phyloP scores from a whole-genome alignment of 2,797 vertebrate species.

The Gobio occitaniae region DNA sequence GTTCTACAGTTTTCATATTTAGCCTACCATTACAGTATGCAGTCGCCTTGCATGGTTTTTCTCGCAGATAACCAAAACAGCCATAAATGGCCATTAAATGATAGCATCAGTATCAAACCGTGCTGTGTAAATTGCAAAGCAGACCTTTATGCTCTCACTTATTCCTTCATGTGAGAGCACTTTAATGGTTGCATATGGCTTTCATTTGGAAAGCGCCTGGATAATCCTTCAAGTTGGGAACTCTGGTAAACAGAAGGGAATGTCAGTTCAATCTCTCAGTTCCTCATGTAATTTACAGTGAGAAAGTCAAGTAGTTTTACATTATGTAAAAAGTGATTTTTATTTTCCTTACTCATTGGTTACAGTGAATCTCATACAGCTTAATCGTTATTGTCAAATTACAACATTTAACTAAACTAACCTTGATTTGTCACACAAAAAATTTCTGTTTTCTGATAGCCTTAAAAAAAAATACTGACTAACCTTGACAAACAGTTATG shows the following conservation, averaged over 20 bases:
- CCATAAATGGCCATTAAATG: constrained; percentile 37
- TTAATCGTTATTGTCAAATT: background rate
- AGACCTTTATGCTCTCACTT: constrained; percentile 11
- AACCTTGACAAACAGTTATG: background rate
- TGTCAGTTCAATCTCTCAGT: constrained; percentile 23
- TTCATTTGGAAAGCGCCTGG: constrained; percentile 57
- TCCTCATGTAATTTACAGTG: constrained; percentile 8
- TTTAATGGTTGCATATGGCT: constrained; percentile 57
- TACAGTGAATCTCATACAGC: background rate
- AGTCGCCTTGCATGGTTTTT: constrained; percentile 25
- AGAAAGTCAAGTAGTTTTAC: background rate
- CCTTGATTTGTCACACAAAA: background rate
- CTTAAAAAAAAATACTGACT: too few relatives aligned
- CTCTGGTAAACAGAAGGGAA: constrained; percentile 45
- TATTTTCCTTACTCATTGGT: background rate
- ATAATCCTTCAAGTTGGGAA: constrained; percentile 60
- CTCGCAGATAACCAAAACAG: constrained; percentile 22
- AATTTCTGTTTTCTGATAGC: background rate
- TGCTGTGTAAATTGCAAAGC: constrained; percentile 3
- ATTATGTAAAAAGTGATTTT: background rate
- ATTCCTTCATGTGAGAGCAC: constrained; percentile 27
- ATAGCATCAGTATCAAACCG: constrained; percentile 15
- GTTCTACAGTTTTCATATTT: constrained; percentile 16
- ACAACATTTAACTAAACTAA: background rate
- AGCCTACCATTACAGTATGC: constrained; percentile 23